Evolutionary conservation across 1,140 invertebrate species (phyloP).

Genomic region (Vanessa atalanta): DNA sequence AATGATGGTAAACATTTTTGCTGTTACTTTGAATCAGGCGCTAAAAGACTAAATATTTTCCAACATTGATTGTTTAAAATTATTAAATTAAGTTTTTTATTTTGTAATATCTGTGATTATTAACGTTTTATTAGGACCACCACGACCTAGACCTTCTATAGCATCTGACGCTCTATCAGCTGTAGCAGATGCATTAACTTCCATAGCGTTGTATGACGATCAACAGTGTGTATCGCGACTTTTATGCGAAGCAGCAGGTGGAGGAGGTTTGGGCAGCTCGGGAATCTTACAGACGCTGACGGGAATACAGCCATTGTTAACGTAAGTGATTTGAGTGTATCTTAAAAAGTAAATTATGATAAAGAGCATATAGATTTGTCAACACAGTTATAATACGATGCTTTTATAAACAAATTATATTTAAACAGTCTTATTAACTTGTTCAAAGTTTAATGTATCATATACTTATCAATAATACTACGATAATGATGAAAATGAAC

Average conservation of each 20-base stretch:
- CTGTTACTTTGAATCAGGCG: neutral
- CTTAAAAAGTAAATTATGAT: neutral
- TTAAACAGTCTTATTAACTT: too few relatives aligned
- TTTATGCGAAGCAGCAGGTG: conserved; percentile 87
- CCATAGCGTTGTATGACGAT: conserved; percentile 88
- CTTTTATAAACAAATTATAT: too few relatives aligned
- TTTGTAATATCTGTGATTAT: neutral
- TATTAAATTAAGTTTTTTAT: neutral
- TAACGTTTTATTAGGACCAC: conserved; percentile 34
- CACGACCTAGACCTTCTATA: conserved; percentile 44
- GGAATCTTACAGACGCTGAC: conserved; percentile 80
- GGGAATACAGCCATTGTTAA: conserved; percentile 84
- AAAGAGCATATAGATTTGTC: neutral
- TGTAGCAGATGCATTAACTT: conserved; percentile 83
- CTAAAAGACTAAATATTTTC: too few relatives aligned
- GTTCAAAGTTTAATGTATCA: too few relatives aligned
- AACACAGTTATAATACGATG: neutral
- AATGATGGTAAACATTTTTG: neutral
- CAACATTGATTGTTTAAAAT: too few relatives aligned
- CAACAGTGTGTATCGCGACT: conserved; percentile 88
- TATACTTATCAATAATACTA: too few relatives aligned
- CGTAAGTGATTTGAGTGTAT: conserved; percentile 71
- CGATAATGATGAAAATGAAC: too few relatives aligned
- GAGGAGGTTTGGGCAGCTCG: conserved; percentile 80
- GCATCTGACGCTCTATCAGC: conserved; percentile 53